Evolutionary conservation across 2,888 invertebrate species (phyloP).

Genomic region (Suillia variegata): DNA sequence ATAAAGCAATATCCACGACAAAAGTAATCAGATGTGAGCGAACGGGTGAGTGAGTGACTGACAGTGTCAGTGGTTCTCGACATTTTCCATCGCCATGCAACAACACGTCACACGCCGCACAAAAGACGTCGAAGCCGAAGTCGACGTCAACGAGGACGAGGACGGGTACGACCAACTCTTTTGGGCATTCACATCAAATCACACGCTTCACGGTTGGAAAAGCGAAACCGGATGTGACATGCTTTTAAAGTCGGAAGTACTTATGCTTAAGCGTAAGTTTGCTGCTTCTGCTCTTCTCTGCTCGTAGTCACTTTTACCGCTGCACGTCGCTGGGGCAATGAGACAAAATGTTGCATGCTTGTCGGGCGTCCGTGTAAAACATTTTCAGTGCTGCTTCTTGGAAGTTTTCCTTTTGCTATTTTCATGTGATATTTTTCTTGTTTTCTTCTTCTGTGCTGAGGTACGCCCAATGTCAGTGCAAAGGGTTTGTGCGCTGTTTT

Average conservation of each 20-base stretch:
- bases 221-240: constrained; percentile 58
- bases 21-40: no score
- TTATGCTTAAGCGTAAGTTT: constrained; percentile 52
- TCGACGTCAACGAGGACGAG: background rate
- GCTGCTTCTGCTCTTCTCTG: background rate
- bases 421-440: constrained; percentile 1
- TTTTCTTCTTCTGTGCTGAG: background rate
- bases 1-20: no score
- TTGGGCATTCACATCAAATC: constrained; percentile 30
- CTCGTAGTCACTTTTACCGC: background rate
- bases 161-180: no score
- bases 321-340: background rate
- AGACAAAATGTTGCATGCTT: constrained; percentile 4
- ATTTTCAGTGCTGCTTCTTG: background rate
- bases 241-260: constrained; percentile 61
- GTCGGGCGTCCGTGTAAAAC: background rate
- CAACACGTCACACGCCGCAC: no score
- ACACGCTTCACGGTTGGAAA: constrained; percentile 46
- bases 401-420: no score
- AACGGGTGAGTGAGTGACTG: no score
- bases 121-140: no score
- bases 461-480: constrained; percentile 18
- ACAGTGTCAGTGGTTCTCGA: no score
- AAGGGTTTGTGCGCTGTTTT: constrained; percentile 1
- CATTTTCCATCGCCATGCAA: no score